Conservation (phyloP, 2,113 vertebrate species). For the Apistogramma diplotaenia region DNA sequence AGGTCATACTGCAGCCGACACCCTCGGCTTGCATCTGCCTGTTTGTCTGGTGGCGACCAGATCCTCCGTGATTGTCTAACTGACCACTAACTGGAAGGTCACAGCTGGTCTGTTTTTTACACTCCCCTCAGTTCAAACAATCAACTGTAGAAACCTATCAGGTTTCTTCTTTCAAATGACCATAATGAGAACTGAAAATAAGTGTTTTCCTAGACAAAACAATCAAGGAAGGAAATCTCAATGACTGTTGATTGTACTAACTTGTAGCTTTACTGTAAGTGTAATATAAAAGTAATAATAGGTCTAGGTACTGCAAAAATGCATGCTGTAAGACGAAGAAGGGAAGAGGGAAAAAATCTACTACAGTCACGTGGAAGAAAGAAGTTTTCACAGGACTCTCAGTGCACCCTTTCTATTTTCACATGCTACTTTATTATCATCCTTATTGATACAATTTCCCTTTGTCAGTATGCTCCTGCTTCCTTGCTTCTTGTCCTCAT, state of each 20-base stretch:
- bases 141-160: neutral
- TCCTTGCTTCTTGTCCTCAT: neutral
- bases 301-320: neutral
- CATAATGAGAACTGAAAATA: neutral
- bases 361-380: neutral
- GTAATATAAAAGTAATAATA: neutral
- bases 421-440: no score
- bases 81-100: conserved; percentile 14
- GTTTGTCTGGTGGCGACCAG: conserved; percentile 36
- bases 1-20: conserved; percentile 60
- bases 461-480: neutral
- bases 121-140: neutral
- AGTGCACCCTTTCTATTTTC: no score
- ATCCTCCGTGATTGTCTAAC: neutral
- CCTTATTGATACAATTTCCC: no score
- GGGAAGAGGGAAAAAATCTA: neutral
- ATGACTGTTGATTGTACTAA: rapidly evolving
- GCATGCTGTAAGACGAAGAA: no score
- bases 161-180: neutral
- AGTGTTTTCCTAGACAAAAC: neutral
- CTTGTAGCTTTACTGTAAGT: neutral
- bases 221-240: neutral
- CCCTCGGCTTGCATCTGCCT: conserved; percentile 8
- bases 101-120: neutral
- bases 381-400: neutral